These are phyloP conservation scores for Macrochelys suwanniensis DNA, from an alignment of 2,797 vertebrate species.

Conservation along the genomic window DNA sequence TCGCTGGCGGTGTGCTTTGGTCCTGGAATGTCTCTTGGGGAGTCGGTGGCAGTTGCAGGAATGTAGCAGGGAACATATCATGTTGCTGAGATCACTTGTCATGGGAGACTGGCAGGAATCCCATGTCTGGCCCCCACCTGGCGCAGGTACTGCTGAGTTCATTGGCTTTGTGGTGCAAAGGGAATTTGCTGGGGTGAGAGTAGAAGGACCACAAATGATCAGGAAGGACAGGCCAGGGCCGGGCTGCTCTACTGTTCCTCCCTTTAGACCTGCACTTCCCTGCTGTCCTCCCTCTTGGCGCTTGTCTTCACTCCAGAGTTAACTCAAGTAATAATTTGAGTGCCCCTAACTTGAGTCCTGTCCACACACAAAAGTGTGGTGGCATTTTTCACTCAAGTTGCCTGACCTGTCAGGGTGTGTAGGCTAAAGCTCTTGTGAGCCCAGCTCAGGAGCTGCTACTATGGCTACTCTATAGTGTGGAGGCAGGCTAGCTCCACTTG, in stretches of 20 bases:
- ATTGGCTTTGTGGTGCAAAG: not conserved
- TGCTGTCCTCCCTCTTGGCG: conserved; percentile 2
- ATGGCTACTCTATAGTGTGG: not conserved
- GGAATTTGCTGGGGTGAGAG: not conserved
- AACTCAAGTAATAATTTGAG: conserved; percentile 52
- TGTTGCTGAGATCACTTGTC: not conserved
- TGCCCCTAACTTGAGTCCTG: conserved; percentile 46
- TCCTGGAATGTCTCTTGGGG: not conserved
- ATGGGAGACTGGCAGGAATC: not conserved
- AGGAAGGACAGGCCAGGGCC: conserved; percentile 2
- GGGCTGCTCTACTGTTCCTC: not conserved
- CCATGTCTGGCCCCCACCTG: not conserved
- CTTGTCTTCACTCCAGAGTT: conserved; percentile 49
- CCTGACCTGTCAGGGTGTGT: not conserved
- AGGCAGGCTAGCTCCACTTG: conserved; percentile 16
- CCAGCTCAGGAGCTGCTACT: conserved; percentile 39
- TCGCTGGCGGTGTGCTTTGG: conserved; percentile 34
- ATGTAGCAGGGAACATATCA: not conserved
- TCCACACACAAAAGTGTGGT: conserved; percentile 33
- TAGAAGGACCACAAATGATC: not conserved
- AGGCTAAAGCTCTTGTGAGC: not conserved
- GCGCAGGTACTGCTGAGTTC: not conserved
- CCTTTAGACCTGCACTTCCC: not conserved
- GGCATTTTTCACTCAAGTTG: not conserved
- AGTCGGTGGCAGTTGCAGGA: not conserved